Evolutionary conservation across 2,113 vertebrate genomes (phyloP), one percentile per base, ranked within the genome.

Genomic region (Sylvietta virens): DNA sequence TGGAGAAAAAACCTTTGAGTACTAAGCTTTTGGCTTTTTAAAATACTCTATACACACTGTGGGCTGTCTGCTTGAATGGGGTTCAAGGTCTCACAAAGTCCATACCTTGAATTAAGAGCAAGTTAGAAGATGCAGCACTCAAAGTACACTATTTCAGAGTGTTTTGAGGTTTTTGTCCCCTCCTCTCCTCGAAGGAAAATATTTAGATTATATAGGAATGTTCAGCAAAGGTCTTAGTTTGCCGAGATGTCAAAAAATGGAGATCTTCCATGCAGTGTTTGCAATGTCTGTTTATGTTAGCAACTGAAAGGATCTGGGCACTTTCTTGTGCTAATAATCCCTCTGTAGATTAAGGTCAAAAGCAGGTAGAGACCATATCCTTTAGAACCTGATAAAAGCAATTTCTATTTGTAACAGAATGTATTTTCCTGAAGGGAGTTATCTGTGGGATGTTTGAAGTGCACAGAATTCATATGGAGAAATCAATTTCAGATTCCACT

Each of bases 311-410:
- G 28, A 72, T 89, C 87, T 72, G 50, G 27, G 27, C 60, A 44
- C 33, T 60, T 73, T 48, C 30, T 67, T 70, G 51, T 70, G 60
- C 30, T 94, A 27, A 44, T 78, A 92, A 44, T 39, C 33, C 35
- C 20, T 73, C 61, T 58, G 39, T 90, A 86, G 80, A 51, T 88
- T 57, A 64, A 77, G 80, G 58, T 66, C 50, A 70, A 93, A 90
- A 82, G 22, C n/a, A 60, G 40, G 20, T 70, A 69, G 48, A 76
- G 66, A 82, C 50, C 11, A 17, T 78, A 80, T 82, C 35, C 47
- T 86, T 91, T 87, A 81, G 57, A 78, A 84, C 30, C 30, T 44
- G 61, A 76, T 71, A 72, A 91, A 92, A 85, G 22, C 81, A 30
- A 60, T 89, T 93, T 71, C 51, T 96, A 0, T 87, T 74, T 47